These are phyloP conservation scores for Picathartes gymnocephalus DNA, from an alignment of 2,113 vertebrate genomes.

Conservation along the genomic window DNA sequence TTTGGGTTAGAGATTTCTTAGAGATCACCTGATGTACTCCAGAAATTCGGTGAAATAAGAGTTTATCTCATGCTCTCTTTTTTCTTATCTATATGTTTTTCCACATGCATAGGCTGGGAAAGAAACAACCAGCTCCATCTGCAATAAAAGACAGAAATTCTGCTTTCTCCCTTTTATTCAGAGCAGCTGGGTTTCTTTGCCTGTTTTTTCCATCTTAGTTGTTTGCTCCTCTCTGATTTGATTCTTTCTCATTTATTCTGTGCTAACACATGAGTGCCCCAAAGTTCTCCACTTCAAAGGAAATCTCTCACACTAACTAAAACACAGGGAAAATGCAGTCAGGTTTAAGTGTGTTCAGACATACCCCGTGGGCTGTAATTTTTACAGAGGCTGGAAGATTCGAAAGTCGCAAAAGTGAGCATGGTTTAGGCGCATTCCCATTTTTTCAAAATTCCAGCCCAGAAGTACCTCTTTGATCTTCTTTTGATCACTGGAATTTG, in stretches of 20 bases:
- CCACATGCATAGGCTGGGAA: background rate
- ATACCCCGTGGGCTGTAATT: conserved; percentile 14
- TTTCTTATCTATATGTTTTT: background rate
- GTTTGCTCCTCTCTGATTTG: background rate
- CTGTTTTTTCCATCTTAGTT: background rate
- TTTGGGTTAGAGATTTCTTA: background rate
- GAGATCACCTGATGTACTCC: background rate
- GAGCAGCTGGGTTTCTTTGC: background rate
- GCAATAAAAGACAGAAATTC: background rate
- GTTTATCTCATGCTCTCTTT: background rate
- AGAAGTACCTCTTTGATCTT: conserved; percentile 33
- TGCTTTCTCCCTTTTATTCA: background rate
- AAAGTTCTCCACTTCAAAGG: background rate
- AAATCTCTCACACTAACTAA: background rate
- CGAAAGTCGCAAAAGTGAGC: background rate
- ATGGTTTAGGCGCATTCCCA: background rate
- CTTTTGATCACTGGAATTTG: background rate
- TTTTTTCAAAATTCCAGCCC: background rate
- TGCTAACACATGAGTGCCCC: background rate
- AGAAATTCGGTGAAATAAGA: background rate
- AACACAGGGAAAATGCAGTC: background rate
- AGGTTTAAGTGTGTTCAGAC: background rate
- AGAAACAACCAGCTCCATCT: background rate
- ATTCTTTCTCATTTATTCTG: conserved; percentile 13
- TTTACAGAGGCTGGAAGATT: background rate